Evolutionary conservation across 2,113 vertebrate species (phyloP), one percentile per base, ranked within the genome.

Genomic region (Austrofundulus limnaeus): DNA sequence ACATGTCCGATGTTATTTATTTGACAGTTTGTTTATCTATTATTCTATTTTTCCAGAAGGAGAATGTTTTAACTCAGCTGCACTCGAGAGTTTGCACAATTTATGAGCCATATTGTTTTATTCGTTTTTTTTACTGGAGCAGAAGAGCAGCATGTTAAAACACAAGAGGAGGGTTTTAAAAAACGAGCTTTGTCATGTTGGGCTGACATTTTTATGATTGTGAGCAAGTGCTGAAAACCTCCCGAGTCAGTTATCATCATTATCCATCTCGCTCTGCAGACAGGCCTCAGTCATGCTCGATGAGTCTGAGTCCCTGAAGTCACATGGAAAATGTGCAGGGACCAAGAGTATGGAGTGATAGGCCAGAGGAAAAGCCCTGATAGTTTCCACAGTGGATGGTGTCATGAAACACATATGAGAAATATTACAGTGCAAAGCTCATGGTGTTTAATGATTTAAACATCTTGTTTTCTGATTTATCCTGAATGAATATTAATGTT

Each of bases 1-100:
- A 89, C 81, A 89, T 89, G 87, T 64, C 73, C 62, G 49, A 78
- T 88, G 85, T 91, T 87, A 92, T 92, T 91, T 90, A 91, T 87
- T 87, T 85, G 88, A 84, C 74, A 25, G 77, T 85, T 80, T 91
- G 87, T 89, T 91, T 92, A 81, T 89, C 84, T 88, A 88, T 90
- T 83, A 78, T 85, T 84, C 21, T 67, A 28, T 86, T 85, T 85
- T 87, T 84, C 71, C 81, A 78, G 69, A 75, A 78, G 75, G 66
- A 75, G 54, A 81, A n/a, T n/a, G 75, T n/a, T 42, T 76, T 48
- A 39, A 56, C 75, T 80, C 57, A 43, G 69, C 60, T 79, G 67
- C 54, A 2, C 41, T 53, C 47, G 7, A 58, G 81, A 74, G 72
- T 74, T 81, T 38, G 38, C 17, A 39, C 64, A 69, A 77, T 89